Percentiles rank a stretch among this genome's conserved stretches.
These are phyloP conservation scores for Oxyscelio sp. DNA, from an alignment of 2,888 invertebrate species.

Conservation along the genomic window DNA sequence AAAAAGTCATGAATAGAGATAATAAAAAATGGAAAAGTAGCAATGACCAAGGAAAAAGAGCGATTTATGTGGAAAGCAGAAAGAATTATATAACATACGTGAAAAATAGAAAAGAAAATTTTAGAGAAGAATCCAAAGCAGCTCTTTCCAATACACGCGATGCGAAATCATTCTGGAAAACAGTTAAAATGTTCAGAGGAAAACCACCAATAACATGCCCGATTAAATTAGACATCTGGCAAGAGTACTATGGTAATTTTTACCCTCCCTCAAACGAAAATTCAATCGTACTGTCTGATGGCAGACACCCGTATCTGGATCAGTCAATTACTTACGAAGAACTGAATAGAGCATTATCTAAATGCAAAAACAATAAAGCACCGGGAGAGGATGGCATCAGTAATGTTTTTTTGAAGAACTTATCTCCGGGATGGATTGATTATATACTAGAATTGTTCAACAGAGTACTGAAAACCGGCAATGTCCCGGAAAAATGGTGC, in stretches of 20 bases:
- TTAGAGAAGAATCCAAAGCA: neutral
- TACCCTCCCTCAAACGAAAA: no score
- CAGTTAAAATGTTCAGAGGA: neutral
- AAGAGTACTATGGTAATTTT: no score
- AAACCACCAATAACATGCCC: no score
- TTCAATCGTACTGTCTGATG: neutral
- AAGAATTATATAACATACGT: neutral
- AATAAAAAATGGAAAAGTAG: neutral
- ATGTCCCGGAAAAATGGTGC: slow-evolving; percentile 1
- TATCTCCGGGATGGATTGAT: slow-evolving; percentile 20
- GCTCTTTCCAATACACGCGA: neutral
- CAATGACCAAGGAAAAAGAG: neutral
- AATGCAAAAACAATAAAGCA: slow-evolving; percentile 37
- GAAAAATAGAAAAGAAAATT: neutral
- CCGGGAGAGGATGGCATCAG: slow-evolving; percentile 35
- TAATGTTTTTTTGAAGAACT: slow-evolving; percentile 27
- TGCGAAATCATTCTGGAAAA: neutral
- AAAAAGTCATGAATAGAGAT: neutral
- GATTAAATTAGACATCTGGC: neutral
- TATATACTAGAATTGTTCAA: neutral
- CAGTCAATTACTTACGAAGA: neutral
- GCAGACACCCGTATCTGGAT: neutral
- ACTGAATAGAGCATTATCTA: neutral
- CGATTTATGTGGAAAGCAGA: neutral
- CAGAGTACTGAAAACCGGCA: neutral